Evolutionary conservation across 2,113 vertebrate genomes (phyloP).

Genomic region (Odocoileus virginianus): DNA sequence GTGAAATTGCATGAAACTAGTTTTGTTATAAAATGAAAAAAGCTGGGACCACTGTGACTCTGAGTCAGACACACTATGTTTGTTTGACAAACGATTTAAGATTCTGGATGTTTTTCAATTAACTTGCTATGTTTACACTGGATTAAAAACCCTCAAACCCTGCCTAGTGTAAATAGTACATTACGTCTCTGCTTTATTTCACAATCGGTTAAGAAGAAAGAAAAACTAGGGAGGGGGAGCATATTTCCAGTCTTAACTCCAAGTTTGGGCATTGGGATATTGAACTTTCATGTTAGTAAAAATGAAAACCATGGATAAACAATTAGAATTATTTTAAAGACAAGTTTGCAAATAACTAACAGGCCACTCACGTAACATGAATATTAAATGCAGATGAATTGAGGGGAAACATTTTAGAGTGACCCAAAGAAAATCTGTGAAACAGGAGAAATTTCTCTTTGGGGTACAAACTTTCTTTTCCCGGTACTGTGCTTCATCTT

Average conservation of each 20-base stretch:
- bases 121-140: neutral
- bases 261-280: neutral
- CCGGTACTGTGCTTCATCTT: neutral
- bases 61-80: neutral
- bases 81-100: neutral
- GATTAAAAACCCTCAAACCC: neutral
- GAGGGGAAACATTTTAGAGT: neutral
- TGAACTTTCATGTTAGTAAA: neutral
- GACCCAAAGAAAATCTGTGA: neutral
- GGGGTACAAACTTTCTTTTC: neutral
- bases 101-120: neutral
- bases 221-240: neutral
- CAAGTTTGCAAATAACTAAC: neutral
- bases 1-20: too few species aligned
- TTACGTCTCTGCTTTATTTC: constrained; percentile 16
- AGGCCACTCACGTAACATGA: neutral
- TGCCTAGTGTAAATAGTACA: neutral
- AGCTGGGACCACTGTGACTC: neutral
- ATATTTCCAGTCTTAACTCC: neutral
- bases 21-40: neutral
- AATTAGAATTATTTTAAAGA: neutral
- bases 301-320: neutral
- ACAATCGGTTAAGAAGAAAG: neutral
- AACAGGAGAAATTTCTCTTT: neutral
- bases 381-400: neutral